These are phyloP conservation scores for Puntigrus tetrazona DNA, from an alignment of 2,113 vertebrate genomes.

Conservation along the genomic window DNA sequence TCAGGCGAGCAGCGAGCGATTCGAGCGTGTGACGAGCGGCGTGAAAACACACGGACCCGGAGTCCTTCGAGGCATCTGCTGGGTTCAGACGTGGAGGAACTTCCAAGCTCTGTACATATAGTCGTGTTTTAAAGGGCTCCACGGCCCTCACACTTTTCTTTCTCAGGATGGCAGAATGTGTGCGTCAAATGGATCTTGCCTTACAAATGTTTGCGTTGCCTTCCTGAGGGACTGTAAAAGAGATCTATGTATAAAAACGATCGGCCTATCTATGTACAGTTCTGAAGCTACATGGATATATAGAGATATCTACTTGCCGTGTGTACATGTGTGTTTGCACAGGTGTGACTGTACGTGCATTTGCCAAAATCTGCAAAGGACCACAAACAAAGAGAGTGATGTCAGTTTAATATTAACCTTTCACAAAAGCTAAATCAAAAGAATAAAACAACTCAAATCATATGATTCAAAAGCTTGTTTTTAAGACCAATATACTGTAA, in stretches of 20 bases:
- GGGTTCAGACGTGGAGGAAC: neutral
- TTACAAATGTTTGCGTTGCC: slow-evolving; percentile 54
- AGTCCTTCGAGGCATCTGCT: neutral
- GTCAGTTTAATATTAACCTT: neutral
- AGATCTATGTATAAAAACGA: neutral
- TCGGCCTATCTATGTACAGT: slow-evolving; percentile 22
- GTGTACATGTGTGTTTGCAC: slow-evolving; percentile 30
- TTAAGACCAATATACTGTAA: neutral
- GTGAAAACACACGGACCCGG: neutral
- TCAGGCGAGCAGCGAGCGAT: neutral
- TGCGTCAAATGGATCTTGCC: slow-evolving; percentile 51
- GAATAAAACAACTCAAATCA: neutral
- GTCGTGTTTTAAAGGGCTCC: slow-evolving; percentile 44
- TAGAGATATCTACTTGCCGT: slow-evolving; percentile 1
- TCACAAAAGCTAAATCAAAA: neutral
- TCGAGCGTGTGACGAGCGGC: neutral
- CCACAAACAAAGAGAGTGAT: neutral
- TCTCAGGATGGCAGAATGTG: slow-evolving; percentile 53
- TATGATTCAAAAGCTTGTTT: neutral
- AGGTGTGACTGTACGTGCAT: slow-evolving; percentile 31
- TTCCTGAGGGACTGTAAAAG: slow-evolving; percentile 39
- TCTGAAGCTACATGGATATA: slow-evolving; percentile 35
- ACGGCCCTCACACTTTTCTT: neutral
- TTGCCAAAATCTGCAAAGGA: slow-evolving; percentile 26
- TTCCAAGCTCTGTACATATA: slow-evolving; percentile 28